These are phyloP conservation scores for Sericinus montela DNA, from an alignment of 2,888 invertebrate genomes.

Conservation along the genomic window DNA sequence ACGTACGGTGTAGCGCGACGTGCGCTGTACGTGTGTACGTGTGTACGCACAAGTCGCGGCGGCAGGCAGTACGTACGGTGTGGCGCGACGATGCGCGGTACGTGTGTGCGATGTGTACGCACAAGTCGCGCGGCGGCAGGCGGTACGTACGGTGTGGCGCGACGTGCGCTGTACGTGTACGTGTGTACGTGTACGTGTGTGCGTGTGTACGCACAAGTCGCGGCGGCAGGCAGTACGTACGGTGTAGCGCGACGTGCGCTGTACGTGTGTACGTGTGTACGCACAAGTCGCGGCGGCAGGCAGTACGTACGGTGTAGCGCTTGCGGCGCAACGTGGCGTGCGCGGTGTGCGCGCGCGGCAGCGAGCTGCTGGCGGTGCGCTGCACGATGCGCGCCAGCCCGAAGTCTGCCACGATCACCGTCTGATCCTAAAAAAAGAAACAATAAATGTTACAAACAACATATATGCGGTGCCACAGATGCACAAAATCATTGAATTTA, in stretches of 20 bases:
- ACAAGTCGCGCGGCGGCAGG: no score
- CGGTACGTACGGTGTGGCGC: no score
- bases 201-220: no score
- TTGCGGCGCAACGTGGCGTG: constrained; percentile 78
- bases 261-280: constrained; percentile 90
- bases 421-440: constrained; percentile 82
- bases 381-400: constrained; percentile 92
- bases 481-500: no score
- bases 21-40: constrained; percentile 46
- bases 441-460: no score
- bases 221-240: not conserved
- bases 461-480: no score
- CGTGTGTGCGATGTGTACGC: no score
- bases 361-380: constrained; percentile 63
- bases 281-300: constrained; percentile 82
- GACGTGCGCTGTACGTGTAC: constrained; percentile 1
- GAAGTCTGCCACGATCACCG: constrained; percentile 97
- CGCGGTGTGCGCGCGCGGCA: constrained; percentile 26
- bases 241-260: constrained; percentile 55
- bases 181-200: not conserved
- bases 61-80: no score
- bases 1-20: constrained; percentile 91
- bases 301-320: constrained; percentile 86
- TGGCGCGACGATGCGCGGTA: no score
- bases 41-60: not conserved